Evolutionary conservation across 2,797 vertebrate genomes (phyloP), one percentile per base, ranked within the genome.

Genomic region (Huso huso): DNA sequence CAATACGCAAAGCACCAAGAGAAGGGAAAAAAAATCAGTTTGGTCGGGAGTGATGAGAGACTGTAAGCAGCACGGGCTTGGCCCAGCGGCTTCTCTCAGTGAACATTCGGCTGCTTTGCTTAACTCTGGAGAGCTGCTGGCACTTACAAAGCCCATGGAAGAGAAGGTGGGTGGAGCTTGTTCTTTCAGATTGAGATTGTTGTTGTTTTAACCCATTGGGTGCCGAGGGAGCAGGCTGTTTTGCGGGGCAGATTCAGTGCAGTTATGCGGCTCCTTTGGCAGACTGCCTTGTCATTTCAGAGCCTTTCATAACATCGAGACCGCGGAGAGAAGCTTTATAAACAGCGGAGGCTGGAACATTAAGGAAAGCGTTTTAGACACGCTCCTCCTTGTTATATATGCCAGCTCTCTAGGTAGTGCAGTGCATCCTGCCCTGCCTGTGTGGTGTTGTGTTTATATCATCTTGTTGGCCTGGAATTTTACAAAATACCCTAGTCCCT

Each of bases 1-100:
- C 74, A 73, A 76, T 77, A 74, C 79, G 81, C 77, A 73, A 70
- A 75, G 81, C 64, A 62, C 70, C 68, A 68, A 83, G 18, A n/a
- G 6, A 58, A 58, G 12, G 18, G 7, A 48, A 12, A 37, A 37
- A 62, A 9, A 37, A 62, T 4, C 61, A 62, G 61, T 62, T 62
- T 15, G 18, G 10, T 48, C 11, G 11, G 61, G 9, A 55, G 8
- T 48, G 48, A 62, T 10, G 61, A 62, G 6, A 48, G 15, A 51
- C 13, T 9, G 51, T 1, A 9, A n/a, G 62, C 51, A 48, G 52
- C 52, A 9, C 9, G 13, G 51, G 53, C 51, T 7, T 18, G 11
- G 61, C 13, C 18, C 9, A 48, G 10, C 9, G 49, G 60, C 15
- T 60, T 51, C 37, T 15, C 4, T 53, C 15, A 63, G 37, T 13